phyloP scores from a whole-genome alignment of 2,888 invertebrate species.

The Tetanocera ferruginea region DNA sequence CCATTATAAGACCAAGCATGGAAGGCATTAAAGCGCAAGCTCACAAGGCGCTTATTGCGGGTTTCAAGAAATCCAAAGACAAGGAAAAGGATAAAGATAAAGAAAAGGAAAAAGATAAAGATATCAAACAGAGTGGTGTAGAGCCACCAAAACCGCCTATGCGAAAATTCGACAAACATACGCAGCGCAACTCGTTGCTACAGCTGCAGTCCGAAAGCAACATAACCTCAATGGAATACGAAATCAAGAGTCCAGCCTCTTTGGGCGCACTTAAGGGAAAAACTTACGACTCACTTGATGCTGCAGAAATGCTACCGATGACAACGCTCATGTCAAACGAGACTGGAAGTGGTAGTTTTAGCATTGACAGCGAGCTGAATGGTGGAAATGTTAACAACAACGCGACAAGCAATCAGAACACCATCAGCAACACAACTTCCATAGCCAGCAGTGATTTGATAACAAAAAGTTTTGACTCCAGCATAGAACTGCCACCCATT shows the following conservation, averaged over 20 bases:
- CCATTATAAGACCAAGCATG: slow-evolving; percentile 68
- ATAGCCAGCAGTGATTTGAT: slow-evolving; percentile 63
- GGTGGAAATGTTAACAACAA: slow-evolving; percentile 58
- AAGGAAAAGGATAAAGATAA: slow-evolving; percentile 66
- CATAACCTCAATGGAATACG: slow-evolving; percentile 51
- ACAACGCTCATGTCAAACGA: slow-evolving; percentile 65
- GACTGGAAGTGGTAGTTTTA: slow-evolving; percentile 64
- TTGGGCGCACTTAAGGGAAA: slow-evolving; percentile 46
- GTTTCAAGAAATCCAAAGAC: slow-evolving; percentile 69
- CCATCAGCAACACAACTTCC: slow-evolving; percentile 56
- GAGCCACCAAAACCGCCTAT: slow-evolving; percentile 66
- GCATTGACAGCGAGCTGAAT: slow-evolving; percentile 63
- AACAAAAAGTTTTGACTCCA: slow-evolving; percentile 65
- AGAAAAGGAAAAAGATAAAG: slow-evolving; percentile 51
- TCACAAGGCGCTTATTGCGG: slow-evolving; percentile 69
- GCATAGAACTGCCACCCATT: slow-evolving; percentile 58
- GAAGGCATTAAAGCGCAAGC: slow-evolving; percentile 68
- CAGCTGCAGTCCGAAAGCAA: slow-evolving; percentile 61
- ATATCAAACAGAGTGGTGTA: slow-evolving; percentile 37
- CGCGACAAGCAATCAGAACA: slow-evolving; percentile 46
- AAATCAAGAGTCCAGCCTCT: slow-evolving; percentile 53
- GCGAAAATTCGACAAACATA: slow-evolving; percentile 66
- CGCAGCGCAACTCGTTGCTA: slow-evolving; percentile 64
- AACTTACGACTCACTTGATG: slow-evolving; percentile 56
- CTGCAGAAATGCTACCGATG: slow-evolving; percentile 64